A percentile compares a stretch with the other conserved stretches of the same genome.
phyloP scores from a whole-genome alignment of 2,113 vertebrate genomes.

The Pyxicephalus adspersus region DNA sequence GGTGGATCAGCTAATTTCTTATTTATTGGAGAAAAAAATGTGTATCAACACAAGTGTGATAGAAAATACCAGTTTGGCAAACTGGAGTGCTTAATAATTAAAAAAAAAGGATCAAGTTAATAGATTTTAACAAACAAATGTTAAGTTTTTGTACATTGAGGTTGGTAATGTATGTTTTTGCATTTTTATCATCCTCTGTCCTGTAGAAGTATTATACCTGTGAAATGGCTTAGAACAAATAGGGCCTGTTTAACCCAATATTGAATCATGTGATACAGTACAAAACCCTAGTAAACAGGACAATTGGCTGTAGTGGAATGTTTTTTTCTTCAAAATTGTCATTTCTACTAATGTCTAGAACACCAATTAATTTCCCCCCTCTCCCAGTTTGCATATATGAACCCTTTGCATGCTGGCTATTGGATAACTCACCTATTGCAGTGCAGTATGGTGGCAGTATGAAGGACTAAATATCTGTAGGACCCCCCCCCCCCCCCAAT shows the following conservation, averaged over 20 bases:
- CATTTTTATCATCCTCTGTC: slow-evolving; percentile 58
- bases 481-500: slow-evolving; percentile 58
- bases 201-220: slow-evolving; percentile 55
- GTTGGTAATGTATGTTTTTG: slow-evolving; percentile 54
- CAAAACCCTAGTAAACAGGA: slow-evolving; percentile 14
- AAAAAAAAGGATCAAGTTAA: neutral
- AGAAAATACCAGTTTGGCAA: slow-evolving; percentile 42
- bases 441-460: slow-evolving; percentile 21
- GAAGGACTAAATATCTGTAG: slow-evolving; percentile 59
- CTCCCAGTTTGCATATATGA: slow-evolving; percentile 39
- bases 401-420: slow-evolving; percentile 12
- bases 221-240: slow-evolving; percentile 44
- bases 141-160: slow-evolving; percentile 53
- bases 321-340: slow-evolving; percentile 49
- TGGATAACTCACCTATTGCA: slow-evolving; percentile 29
- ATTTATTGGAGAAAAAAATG: slow-evolving; percentile 50
- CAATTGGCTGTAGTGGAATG: slow-evolving; percentile 57
- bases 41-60: neutral
- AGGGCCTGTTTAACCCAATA: slow-evolving; percentile 46
- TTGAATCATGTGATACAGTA: slow-evolving; percentile 2
- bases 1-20: slow-evolving; percentile 23
- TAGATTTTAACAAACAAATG: slow-evolving; percentile 18
- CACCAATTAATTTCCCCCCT: slow-evolving; percentile 62
- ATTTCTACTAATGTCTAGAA: slow-evolving; percentile 60
- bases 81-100: slow-evolving; percentile 56